phyloP scores from a whole-genome alignment of 2,113 vertebrate genomes.

The Ascaphus truei region DNA sequence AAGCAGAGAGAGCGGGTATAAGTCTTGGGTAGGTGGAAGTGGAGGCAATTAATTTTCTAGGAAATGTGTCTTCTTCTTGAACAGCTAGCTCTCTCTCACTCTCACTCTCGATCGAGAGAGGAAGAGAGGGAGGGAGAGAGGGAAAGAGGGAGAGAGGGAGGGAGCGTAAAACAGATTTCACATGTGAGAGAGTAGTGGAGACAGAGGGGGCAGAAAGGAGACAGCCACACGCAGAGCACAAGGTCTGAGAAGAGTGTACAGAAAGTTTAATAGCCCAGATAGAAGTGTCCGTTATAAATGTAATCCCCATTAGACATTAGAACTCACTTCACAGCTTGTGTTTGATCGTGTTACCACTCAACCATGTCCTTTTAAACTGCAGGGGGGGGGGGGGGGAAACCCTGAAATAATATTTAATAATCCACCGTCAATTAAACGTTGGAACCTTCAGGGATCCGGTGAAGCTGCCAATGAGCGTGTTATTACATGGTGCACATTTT shows the following conservation, averaged over 20 bases:
- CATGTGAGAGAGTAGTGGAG: not conserved
- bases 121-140: too few relatives aligned
- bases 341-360: conserved; percentile 6
- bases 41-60: too few relatives aligned
- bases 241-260: not conserved
- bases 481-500: not conserved
- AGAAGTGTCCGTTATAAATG: not conserved
- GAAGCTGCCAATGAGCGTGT: conserved; percentile 3
- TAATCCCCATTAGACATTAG: conserved; percentile 8
- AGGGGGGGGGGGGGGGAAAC: not conserved
- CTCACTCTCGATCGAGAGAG: too few relatives aligned
- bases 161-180: not conserved
- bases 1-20: too few relatives aligned
- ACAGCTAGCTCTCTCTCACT: too few relatives aligned
- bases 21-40: too few relatives aligned
- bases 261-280: not conserved
- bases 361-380: conserved; percentile 18
- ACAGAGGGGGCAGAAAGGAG: not conserved
- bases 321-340: conserved; percentile 12
- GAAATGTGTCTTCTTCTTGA: too few relatives aligned
- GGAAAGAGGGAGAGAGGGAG: too few relatives aligned
- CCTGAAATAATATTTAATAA: not conserved
- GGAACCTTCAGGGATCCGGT: not conserved
- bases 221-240: not conserved
- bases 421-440: conserved; percentile 15